Evolutionary conservation across 2,797 vertebrate genomes (phyloP).

Genomic region (Miichthys miiuy): DNA sequence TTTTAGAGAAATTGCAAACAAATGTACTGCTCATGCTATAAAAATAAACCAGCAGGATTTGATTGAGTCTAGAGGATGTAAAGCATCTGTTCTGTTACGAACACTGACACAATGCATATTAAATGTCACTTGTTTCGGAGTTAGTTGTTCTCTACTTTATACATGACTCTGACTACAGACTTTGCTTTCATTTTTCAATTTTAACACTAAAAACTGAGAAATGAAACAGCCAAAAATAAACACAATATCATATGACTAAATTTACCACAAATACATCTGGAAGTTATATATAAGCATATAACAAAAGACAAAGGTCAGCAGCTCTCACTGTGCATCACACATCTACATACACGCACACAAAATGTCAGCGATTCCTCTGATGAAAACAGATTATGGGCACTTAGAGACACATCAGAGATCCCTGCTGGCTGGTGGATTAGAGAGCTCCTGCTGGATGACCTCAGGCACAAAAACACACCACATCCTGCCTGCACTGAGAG

Average conservation of each 20-base stretch:
- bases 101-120: not conserved
- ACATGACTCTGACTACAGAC: not conserved
- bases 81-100: not conserved
- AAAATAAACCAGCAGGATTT: not conserved
- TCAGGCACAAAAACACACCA: slow-evolving; percentile 56
- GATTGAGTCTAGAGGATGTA: not conserved
- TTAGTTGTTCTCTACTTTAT: not conserved
- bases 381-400: slow-evolving; percentile 59
- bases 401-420: slow-evolving; percentile 65
- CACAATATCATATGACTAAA: not conserved
- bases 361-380: slow-evolving; percentile 57
- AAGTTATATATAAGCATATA: not conserved
- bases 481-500: slow-evolving; percentile 53
- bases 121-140: not conserved
- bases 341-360: slow-evolving; percentile 25
- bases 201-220: slow-evolving; percentile 2
- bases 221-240: slow-evolving; percentile 19
- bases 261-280: not conserved
- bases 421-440: slow-evolving; percentile 64
- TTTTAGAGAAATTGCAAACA: not conserved
- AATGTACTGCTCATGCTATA: not conserved
- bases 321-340: slow-evolving; percentile 5
- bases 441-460: slow-evolving; percentile 68
- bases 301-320: slow-evolving; percentile 9
- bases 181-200: slow-evolving; percentile 31